Evolutionary conservation across 1,140 invertebrate species (phyloP).

Genomic region (Coptotermes formosanus): DNA sequence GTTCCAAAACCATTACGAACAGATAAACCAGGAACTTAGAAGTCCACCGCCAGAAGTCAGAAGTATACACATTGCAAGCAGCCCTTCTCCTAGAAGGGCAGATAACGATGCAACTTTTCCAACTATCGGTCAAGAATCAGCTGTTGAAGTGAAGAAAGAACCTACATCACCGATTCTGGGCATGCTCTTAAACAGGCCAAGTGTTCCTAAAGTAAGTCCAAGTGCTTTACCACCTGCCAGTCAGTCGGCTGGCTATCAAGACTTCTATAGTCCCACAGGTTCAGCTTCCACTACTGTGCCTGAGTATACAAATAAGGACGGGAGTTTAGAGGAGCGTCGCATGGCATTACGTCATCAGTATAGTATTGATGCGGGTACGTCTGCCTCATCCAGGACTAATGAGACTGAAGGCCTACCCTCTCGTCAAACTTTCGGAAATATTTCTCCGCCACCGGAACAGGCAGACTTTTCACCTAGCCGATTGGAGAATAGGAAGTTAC

Average conservation of each 20-base stretch:
- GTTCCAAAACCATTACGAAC: background rate
- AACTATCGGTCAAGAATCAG: background rate
- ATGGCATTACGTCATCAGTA: background rate
- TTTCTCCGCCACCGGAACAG: background rate
- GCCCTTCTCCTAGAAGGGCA: background rate
- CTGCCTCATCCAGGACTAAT: background rate
- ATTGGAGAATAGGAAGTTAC: background rate
- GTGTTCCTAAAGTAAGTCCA: background rate
- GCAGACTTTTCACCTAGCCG: background rate
- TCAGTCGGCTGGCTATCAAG: background rate
- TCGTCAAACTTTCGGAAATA: background rate
- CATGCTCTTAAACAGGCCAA: background rate
- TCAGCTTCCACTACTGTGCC: background rate
- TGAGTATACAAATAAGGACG: background rate
- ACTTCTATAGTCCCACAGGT: background rate
- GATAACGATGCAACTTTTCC: background rate
- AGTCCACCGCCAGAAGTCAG: background rate
- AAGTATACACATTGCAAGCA: background rate
- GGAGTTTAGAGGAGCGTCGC: background rate
- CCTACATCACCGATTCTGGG: background rate
- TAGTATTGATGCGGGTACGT: background rate
- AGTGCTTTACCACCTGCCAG: background rate
- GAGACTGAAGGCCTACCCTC: background rate
- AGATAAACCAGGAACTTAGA: background rate
- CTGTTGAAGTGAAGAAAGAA: background rate